These are phyloP conservation scores for Drosophila repletoides DNA, from an alignment of 1,140 invertebrate species.

Conservation along the genomic window DNA sequence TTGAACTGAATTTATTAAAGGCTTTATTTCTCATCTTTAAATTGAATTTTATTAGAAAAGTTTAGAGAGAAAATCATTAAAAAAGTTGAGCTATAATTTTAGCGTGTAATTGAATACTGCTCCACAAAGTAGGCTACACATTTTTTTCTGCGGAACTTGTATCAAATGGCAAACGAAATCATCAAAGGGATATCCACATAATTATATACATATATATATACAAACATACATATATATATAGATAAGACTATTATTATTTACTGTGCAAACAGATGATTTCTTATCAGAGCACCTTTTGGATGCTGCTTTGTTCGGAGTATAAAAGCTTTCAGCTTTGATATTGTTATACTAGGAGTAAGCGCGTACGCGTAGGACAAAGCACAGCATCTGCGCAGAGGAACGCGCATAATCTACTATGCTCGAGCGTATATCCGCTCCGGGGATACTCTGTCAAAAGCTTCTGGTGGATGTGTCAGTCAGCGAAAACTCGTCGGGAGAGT, in stretches of 20 bases:
- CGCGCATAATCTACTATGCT: conserved; percentile 13
- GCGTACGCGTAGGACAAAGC: no score
- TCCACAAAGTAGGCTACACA: no score
- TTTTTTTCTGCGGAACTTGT: no score
- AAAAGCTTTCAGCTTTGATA: conserved; percentile 15
- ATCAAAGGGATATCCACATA: neutral
- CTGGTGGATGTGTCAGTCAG: conserved; percentile 33
- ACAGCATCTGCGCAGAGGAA: conserved; percentile 40
- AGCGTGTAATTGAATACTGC: no score
- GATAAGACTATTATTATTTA: conserved; percentile 25
- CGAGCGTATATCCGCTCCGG: conserved; percentile 27
- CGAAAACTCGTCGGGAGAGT: conserved; percentile 30
- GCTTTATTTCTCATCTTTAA: no score
- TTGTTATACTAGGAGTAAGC: conserved; percentile 36
- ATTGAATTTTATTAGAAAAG: no score
- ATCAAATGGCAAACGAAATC: no score
- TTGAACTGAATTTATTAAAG: no score
- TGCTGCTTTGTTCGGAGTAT: conserved; percentile 1
- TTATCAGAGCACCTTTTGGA: conserved; percentile 15
- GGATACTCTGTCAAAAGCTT: conserved; percentile 27
- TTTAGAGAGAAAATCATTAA: no score
- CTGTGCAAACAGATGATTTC: conserved; percentile 23
- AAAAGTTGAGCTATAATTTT: no score
- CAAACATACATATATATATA: neutral
- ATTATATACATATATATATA: neutral